phyloP scores from a whole-genome alignment of 2,888 invertebrate genomes.

The Odontomyia ornata region DNA sequence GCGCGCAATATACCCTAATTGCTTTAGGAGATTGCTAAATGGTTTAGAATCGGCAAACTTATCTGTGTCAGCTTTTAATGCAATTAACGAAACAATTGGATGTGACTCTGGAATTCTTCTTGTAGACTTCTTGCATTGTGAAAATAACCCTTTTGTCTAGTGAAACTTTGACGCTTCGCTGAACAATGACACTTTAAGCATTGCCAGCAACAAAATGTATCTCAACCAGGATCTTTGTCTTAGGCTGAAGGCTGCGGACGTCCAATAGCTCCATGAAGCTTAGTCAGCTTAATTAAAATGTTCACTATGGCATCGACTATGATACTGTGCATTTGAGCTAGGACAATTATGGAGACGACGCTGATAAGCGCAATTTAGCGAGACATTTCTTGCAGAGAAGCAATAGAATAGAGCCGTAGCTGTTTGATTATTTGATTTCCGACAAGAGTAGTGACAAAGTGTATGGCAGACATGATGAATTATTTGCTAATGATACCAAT shows the following conservation, averaged over 20 bases:
- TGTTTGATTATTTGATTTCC: conserved; percentile 20
- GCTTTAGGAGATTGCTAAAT: conserved; percentile 35
- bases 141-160: conserved; percentile 25
- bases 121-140: conserved; percentile 9
- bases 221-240: background rate
- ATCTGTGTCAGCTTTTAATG: conserved; percentile 18
- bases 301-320: background rate
- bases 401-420: background rate
- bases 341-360: conserved; percentile 21
- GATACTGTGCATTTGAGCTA: background rate
- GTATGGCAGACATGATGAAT: background rate
- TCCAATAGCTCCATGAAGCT: conserved; percentile 16
- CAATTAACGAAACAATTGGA: conserved; percentile 37
- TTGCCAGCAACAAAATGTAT: conserved; percentile 17
- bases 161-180: conserved; percentile 16
- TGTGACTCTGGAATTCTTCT: conserved; percentile 22
- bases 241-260: background rate
- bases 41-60: conserved; percentile 39
- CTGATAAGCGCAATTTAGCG: conserved; percentile 37
- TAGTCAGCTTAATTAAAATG: conserved; percentile 41
- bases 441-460: background rate
- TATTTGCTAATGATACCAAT: conserved; percentile 4
- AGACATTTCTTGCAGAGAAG: conserved; percentile 10
- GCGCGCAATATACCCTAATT: conserved; percentile 22
- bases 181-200: conserved; percentile 26